A percentile compares a stretch with the other conserved stretches of the same genome.
Conservation (phyloP, 2,797 vertebrate genomes). For the Salmo trutta region DNA sequence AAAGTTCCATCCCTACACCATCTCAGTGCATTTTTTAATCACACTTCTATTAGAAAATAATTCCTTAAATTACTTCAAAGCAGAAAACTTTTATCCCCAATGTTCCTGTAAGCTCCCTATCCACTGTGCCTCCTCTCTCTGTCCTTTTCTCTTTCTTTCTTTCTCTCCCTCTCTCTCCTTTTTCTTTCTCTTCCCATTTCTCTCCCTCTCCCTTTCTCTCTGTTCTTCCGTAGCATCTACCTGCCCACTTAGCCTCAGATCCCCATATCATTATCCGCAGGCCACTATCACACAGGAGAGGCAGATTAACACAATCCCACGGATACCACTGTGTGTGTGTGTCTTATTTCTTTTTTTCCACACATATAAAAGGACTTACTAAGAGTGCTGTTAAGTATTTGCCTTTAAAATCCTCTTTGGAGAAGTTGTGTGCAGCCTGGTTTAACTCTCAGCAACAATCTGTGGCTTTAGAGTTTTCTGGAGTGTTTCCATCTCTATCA, state of each 20-base stretch:
- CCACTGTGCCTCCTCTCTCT: background rate
- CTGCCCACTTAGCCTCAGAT: slow-evolving; percentile 45
- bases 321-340: slow-evolving; percentile 13
- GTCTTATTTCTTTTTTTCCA: background rate
- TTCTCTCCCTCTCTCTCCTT: background rate
- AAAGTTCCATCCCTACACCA: background rate
- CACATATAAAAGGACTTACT: slow-evolving; percentile 43
- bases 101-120: slow-evolving; percentile 3
- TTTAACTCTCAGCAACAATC: slow-evolving; percentile 28
- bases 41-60: background rate
- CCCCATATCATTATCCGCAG: slow-evolving; percentile 41
- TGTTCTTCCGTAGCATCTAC: slow-evolving; percentile 31
- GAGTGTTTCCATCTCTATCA: background rate
- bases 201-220: slow-evolving; percentile 17
- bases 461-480: slow-evolving; percentile 13
- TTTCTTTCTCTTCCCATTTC: slow-evolving; percentile 14
- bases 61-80: slow-evolving; percentile 37
- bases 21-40: background rate
- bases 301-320: slow-evolving; percentile 22
- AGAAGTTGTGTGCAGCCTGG: slow-evolving; percentile 37
- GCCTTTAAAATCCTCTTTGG: slow-evolving; percentile 33
- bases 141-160: slow-evolving; percentile 21
- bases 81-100: slow-evolving; percentile 24
- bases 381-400: slow-evolving; percentile 34
- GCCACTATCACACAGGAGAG: slow-evolving; percentile 33